Conservation (phyloP, 1,140 invertebrate genomes). For the Aphis craccivora region DNA sequence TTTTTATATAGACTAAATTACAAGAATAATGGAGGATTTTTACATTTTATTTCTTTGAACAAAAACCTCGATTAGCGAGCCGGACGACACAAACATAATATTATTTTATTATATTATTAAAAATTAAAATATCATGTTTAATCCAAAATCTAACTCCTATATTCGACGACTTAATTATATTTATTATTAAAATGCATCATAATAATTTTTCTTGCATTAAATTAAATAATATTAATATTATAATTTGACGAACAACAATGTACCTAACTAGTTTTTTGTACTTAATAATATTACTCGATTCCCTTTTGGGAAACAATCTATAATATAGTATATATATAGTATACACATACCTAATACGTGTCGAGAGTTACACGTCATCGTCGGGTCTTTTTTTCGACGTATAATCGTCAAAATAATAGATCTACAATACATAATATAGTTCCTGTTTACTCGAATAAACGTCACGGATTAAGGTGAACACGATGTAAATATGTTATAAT, state of each 20-base stretch:
- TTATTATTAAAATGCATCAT: background rate
- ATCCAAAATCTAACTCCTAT: background rate
- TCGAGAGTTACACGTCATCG: background rate
- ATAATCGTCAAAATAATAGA: background rate
- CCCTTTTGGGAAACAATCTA: background rate
- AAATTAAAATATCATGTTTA: background rate
- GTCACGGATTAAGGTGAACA: background rate
- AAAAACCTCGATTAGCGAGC: background rate
- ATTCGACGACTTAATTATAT: background rate
- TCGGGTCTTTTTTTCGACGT: background rate
- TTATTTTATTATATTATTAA: background rate
- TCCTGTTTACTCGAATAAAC: background rate
- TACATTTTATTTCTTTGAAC: background rate
- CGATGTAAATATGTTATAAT: background rate
- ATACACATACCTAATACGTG: background rate
- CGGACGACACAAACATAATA: background rate
- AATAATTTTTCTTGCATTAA: background rate
- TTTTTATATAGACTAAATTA: background rate
- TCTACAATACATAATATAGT: background rate
- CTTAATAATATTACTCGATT: background rate
- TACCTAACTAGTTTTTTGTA: background rate
- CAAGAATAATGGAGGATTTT: background rate
- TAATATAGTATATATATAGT: too few species aligned
- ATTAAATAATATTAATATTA: too few species aligned
- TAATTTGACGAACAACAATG: background rate